Evolutionary conservation across 2,888 invertebrate genomes (phyloP), one percentile per base, ranked within the genome.

Genomic region (Leucophora obtusa): DNA sequence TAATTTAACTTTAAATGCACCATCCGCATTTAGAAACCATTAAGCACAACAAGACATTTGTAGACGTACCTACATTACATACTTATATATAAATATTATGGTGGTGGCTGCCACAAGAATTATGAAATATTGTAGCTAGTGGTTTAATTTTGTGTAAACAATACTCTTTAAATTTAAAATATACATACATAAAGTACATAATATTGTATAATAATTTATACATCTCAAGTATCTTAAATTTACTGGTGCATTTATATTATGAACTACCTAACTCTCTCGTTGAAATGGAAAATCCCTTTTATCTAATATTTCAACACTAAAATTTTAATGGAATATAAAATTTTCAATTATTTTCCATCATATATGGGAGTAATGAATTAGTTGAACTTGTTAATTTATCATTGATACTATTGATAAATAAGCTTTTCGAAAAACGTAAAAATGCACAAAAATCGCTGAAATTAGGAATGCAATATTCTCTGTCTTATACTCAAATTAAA

Each of bases 91-190:
- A 14, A 2, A 43, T 47, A 14, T 56, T n/a, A 14, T 66, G 68
- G 11, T 68, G 66, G 56, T 73, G 65, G 69, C 63, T 70, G 73
- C 73, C 72, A 73, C 78, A 78, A 65, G 6, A 74, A 74, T 81
- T 78, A 81, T 78, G 81, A 78, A 77, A 81, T 73, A 14, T 28
- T 21, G 43, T 54, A 53, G 35, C 28, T 69, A 53, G n/a, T 51
- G 9, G 14, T 14, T n/a, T 43, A 59, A 15, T 59, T 71, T 68
- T 69, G 11, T 73, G 81, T 81, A 78, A 81, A 73, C 33, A 81
- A 77, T 74, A 81, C 73, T 65, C 69, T 51, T 1, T 43, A 14
- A n/a, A 47, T n/a, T 47, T n/a, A 1, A 43, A 43, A 43, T 43
- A 14, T 38, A 11, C 38, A 38, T 38, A 38, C 38, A 38, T 38